A percentile compares a stretch with the other conserved stretches of the same genome.
These are phyloP conservation scores for Caretta caretta DNA, from an alignment of 2,113 vertebrate species.

Conservation along the genomic window DNA sequence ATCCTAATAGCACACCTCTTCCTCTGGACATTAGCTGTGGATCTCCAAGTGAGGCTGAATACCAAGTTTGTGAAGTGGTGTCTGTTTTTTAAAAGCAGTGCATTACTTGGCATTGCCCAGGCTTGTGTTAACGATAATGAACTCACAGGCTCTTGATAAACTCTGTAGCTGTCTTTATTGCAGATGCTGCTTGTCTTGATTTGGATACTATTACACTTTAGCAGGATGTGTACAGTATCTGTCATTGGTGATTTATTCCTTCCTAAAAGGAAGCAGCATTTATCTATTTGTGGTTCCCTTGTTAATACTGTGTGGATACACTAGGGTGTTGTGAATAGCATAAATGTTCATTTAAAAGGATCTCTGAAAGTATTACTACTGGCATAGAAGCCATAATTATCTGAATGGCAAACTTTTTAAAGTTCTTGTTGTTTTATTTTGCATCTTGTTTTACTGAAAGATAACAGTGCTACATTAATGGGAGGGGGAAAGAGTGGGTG, in stretches of 20 bases:
- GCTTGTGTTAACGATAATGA: not conserved
- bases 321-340: not conserved
- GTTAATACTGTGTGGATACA: not conserved
- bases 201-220: not conserved
- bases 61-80: not conserved
- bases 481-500: not conserved
- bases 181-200: conserved; percentile 20
- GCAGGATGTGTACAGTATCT: not conserved
- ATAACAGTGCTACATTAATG: not conserved
- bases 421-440: not conserved
- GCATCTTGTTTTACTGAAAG: not conserved
- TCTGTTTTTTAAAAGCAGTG: not conserved
- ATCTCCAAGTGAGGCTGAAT: not conserved
- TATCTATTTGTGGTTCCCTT: not conserved
- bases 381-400: not conserved
- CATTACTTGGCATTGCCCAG: not conserved
- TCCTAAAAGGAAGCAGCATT: not conserved
- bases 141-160: not conserved
- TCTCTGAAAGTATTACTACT: not conserved
- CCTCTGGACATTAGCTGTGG: not conserved
- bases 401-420: not conserved
- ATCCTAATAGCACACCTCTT: not conserved
- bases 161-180: conserved; percentile 9
- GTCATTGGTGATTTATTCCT: not conserved
- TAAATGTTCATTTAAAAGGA: not conserved